Percentiles rank a stretch among this genome's conserved stretches.
These are phyloP conservation scores for Micromesistius poutassou DNA, from an alignment of 2,797 vertebrate species.

Conservation along the genomic window DNA sequence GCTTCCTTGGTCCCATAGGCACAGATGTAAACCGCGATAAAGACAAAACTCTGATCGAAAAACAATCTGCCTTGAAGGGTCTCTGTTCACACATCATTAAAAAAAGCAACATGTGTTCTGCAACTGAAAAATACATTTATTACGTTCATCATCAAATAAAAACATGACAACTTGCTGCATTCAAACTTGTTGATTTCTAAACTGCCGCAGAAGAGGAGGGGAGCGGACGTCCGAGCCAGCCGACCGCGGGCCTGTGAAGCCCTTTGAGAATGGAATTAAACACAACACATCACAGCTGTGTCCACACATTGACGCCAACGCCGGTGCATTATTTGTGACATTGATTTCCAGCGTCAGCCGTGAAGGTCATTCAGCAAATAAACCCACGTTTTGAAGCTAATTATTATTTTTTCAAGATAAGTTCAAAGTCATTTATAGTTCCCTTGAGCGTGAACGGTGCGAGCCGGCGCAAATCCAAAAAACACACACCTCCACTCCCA, in stretches of 20 bases:
- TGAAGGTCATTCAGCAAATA: not conserved
- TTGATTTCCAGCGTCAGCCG: not conserved
- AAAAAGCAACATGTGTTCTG: not conserved
- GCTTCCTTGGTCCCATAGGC: not conserved
- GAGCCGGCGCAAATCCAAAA: no score
- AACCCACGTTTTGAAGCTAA: not conserved
- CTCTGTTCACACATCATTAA: not conserved
- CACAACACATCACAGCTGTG: not conserved
- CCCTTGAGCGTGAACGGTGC: no score
- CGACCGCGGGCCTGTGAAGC: not conserved
- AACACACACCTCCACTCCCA: no score
- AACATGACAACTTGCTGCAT: not conserved
- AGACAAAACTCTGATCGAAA: not conserved
- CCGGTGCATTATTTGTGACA: not conserved
- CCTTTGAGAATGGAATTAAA: not conserved
- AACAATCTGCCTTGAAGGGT: not conserved
- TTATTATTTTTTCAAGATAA: not conserved
- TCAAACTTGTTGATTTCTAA: not conserved
- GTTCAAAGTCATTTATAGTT: not conserved
- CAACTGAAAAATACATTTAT: not conserved
- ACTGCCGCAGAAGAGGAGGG: not conserved
- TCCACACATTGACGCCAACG: not conserved
- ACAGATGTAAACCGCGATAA: not conserved
- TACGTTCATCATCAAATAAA: not conserved
- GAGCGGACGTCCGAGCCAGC: not conserved